phyloP scores from a whole-genome alignment of 2,113 vertebrate genomes.

The Indri indri region DNA sequence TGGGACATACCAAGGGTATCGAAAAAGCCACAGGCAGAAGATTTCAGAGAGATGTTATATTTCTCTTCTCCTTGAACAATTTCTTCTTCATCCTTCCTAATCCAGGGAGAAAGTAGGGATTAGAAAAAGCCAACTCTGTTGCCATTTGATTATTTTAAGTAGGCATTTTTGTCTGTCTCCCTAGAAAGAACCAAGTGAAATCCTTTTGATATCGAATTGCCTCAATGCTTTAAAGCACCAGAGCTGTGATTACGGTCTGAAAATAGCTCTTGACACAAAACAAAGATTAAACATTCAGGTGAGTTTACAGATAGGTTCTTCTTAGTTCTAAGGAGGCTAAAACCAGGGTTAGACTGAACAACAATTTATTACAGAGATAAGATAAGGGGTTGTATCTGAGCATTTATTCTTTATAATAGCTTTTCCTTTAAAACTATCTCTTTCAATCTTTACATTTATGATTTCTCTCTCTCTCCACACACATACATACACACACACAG shows the following conservation, averaged over 20 bases:
- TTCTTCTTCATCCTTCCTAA: slow-evolving; percentile 48
- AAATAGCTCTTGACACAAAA: slow-evolving; percentile 74
- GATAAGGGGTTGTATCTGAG: neutral
- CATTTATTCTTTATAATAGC: slow-evolving; percentile 27
- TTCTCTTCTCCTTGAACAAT: slow-evolving; percentile 51
- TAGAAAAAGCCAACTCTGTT: slow-evolving; percentile 54
- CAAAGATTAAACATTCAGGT: slow-evolving; percentile 72
- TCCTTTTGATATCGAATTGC: slow-evolving; percentile 68
- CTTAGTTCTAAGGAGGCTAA: slow-evolving; percentile 55
- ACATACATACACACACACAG: neutral
- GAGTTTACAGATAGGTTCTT: slow-evolving; percentile 62
- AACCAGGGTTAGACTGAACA: slow-evolving; percentile 49
- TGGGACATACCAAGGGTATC: neutral
- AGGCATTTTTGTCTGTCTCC: slow-evolving; percentile 67
- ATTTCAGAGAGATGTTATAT: slow-evolving; percentile 15
- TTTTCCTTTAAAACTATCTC: slow-evolving; percentile 23
- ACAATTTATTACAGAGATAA: slow-evolving; percentile 41
- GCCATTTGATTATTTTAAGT: slow-evolving; percentile 65
- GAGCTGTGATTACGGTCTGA: slow-evolving; percentile 74
- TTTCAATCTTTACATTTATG: neutral
- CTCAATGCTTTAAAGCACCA: slow-evolving; percentile 59
- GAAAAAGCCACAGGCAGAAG: neutral
- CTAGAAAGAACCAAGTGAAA: slow-evolving; percentile 74
- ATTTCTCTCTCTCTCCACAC: neutral
- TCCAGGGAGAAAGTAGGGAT: slow-evolving; percentile 47